A percentile compares a stretch with the other conserved stretches of the same genome.
Conservation (phyloP, 37 sponge, comb jelly and placozoan genomes). For the Chondrosia reniformis region DNA sequence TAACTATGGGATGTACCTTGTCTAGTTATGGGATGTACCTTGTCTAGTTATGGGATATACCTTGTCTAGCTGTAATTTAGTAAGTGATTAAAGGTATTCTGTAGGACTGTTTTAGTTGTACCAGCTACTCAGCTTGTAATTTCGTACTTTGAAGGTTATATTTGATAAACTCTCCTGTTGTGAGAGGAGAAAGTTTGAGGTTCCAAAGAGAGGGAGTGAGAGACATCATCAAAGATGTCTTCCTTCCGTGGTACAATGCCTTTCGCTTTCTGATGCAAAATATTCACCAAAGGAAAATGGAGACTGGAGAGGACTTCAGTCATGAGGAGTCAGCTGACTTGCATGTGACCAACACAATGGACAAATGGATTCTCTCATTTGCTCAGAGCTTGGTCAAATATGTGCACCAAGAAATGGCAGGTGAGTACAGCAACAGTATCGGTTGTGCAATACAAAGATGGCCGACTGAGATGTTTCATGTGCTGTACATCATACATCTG, state of each 20-base stretch:
- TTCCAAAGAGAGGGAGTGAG: conserved; percentile 94
- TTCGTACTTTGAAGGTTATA: conserved; percentile 67
- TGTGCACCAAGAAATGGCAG: conserved; percentile 87
- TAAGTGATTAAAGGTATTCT: too few relatives aligned
- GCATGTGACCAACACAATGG: conserved; percentile 80
- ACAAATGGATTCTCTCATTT: conserved; percentile 92
- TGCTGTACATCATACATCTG: background rate
- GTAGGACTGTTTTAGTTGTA: too few relatives aligned
- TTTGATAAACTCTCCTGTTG: conserved; percentile 94
- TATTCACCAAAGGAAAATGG: conserved; percentile 73
- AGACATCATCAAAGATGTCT: conserved; percentile 95
- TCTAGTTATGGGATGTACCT: too few relatives aligned
- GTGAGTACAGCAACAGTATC: too few relatives aligned
- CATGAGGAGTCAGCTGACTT: conserved; percentile 37
- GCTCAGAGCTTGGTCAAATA: conserved; percentile 81
- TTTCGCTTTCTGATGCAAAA: conserved; percentile 97
- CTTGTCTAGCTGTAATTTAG: too few relatives aligned
- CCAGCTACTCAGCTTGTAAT: too few relatives aligned
- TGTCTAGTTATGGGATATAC: too few relatives aligned
- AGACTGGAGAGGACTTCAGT: conserved; percentile 60
- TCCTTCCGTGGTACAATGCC: conserved; percentile 98
- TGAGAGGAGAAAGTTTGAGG: conserved; percentile 86
- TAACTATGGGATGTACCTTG: too few relatives aligned
- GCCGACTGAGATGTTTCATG: background rate
- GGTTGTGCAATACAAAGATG: too few relatives aligned